phyloP scores from a whole-genome alignment of 2,888 invertebrate genomes.

The Ischnura elegans region DNA sequence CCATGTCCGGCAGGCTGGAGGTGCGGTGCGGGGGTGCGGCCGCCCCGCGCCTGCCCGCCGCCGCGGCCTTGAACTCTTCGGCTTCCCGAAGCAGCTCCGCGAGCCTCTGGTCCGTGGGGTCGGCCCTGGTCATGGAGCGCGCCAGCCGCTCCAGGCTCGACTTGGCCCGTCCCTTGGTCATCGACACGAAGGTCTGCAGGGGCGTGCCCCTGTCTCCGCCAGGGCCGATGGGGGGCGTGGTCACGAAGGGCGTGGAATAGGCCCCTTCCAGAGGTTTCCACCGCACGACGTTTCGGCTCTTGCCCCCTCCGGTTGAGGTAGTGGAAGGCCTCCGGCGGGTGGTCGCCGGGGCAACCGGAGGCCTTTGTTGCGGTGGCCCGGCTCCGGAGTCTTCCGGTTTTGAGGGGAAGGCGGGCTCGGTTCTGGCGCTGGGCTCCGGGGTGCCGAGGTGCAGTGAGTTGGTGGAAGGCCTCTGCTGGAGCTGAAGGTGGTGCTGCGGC shows the following conservation, averaged over 20 bases:
- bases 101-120: not conserved
- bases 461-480: not conserved
- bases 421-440: not conserved
- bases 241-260: conserved; percentile 41
- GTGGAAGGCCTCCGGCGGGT: conserved; percentile 21
- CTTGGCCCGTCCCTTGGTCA: conserved; percentile 48
- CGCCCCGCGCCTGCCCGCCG: not conserved
- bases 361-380: conserved; percentile 13
- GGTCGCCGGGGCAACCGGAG: not conserved
- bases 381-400: conserved; percentile 45
- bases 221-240: not conserved
- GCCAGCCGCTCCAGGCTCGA: conserved; percentile 48
- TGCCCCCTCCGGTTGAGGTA: not conserved
- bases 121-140: conserved; percentile 1
- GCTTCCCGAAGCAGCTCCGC: not conserved
- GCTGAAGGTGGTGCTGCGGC: not conserved
- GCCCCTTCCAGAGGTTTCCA: conserved; percentile 52
- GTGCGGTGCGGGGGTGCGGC: not conserved
- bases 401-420: conserved; percentile 5
- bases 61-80: not conserved
- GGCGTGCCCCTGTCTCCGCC: not conserved
- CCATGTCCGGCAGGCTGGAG: conserved; percentile 53
- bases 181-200: conserved; percentile 13
- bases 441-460: not conserved
- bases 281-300: conserved; percentile 23